phyloP scores from a whole-genome alignment of 1,140 invertebrate species.

The Hyposmocoma kahamanoa region DNA sequence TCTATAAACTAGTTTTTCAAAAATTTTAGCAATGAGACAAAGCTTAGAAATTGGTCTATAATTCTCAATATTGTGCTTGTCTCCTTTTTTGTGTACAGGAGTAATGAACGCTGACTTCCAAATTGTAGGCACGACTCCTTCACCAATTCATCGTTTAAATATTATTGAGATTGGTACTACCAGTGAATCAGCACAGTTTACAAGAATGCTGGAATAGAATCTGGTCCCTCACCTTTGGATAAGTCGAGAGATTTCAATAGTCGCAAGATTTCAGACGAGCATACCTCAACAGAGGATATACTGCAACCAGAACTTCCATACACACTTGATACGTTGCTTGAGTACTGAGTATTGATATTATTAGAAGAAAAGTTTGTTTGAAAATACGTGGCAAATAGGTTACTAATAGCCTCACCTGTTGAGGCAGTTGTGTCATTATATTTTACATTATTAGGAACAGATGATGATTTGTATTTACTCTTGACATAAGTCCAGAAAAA shows the following conservation, averaged over 20 bases:
- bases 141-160: neutral
- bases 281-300: neutral
- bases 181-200: neutral
- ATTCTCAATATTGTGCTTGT: neutral
- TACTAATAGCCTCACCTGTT: neutral
- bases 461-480: neutral
- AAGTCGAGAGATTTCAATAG: neutral
- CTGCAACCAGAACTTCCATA: neutral
- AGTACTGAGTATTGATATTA: neutral
- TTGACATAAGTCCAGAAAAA: neutral
- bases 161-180: neutral
- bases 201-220: neutral
- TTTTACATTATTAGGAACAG: neutral
- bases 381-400: neutral
- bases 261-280: neutral
- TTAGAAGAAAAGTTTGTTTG: neutral
- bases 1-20: neutral
- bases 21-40: neutral
- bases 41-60: constrained; percentile 4
- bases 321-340: neutral
- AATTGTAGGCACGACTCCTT: neutral
- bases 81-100: constrained; percentile 1
- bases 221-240: neutral
- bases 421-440: neutral
- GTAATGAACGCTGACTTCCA: neutral